Base-by-base conservation (phyloP, 2,797 vertebrate species). In the Momotus momota region DNA sequence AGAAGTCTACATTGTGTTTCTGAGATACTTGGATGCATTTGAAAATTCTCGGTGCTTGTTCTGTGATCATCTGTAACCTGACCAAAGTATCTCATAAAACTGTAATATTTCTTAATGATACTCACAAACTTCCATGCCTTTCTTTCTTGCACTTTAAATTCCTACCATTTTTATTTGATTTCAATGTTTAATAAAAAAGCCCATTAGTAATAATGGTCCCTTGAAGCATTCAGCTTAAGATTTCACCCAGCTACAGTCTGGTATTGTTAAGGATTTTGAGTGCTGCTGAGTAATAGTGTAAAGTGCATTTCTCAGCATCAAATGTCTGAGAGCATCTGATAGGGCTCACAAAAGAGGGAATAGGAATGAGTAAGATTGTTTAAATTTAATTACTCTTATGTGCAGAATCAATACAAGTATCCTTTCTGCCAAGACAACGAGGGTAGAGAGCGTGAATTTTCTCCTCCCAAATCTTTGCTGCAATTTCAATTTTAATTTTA, bases 181-280 rank as follows among this genome's bases (percentile, higher is more conserved):
- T 81, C 61, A 61, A 81, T 81, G 70, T 65, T 72, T 95, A 94
- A 58, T 96, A 97, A 92, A 96, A 97, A 93, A 93, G 21, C 65
- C 77, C 52, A 79, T 94, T 95, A 86, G 66, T 86, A 90, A 77
- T 88, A 94, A 93, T 67, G 55, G 62, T 86, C 80, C 45, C 80
- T 88, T 73, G 82, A 92, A 94, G 60, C 48, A 84, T 70, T 90
- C 66, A 66, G 75, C 77, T 89, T 90, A 65, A 57, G 45, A 67
- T 91, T 83, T 90, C 89, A 57, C 48, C 58, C n/a, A 69, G 55
- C 61, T 81, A 33, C 29, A 54, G 61, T 35, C 52, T 78, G 46
- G 41, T 29, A 52, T 81, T 77, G 29, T 93, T 67, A 67, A n/a
- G 20, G 27, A 73, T 88, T 90, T 93, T 55, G 55, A 95, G 55